These are phyloP conservation scores for Euzetes globulus DNA, from an alignment of 2,888 invertebrate species.

Conservation along the genomic window DNA sequence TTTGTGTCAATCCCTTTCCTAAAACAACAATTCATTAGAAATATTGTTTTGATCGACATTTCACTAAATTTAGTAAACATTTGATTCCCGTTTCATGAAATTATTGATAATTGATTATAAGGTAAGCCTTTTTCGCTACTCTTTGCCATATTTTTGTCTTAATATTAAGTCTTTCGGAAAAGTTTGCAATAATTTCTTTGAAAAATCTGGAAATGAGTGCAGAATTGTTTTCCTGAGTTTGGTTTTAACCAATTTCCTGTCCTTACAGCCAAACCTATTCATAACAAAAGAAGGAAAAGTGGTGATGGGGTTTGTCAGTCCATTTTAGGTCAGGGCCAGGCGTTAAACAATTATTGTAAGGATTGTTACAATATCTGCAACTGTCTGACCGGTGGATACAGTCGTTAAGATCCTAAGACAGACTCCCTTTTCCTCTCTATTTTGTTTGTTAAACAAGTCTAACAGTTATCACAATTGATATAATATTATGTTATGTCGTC, in stretches of 20 bases:
- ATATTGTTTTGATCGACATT: not conserved
- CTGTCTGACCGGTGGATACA: not conserved
- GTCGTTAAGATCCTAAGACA: not conserved
- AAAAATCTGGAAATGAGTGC: too few species aligned
- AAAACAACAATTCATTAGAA: not conserved
- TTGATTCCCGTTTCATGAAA: not conserved
- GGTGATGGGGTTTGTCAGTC: conserved; percentile 1
- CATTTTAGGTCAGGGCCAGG: conserved; percentile 6
- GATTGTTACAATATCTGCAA: not conserved
- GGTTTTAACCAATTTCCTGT: not conserved
- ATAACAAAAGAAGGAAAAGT: conserved; percentile 9
- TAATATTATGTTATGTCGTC: not conserved
- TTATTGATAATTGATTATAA: not conserved
- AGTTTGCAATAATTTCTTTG: not conserved
- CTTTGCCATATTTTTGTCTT: not conserved
- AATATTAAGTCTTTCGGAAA: not conserved
- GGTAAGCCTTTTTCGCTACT: not conserved
- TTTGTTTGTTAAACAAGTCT: not conserved
- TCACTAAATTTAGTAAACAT: not conserved
- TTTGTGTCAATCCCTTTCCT: not conserved
- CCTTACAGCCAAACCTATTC: not conserved
- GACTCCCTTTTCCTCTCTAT: conserved; percentile 9
- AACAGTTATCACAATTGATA: not conserved
- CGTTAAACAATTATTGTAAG: not conserved
- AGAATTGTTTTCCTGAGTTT: not conserved